Evolutionary conservation across 2,797 vertebrate species (phyloP), one percentile per base, ranked within the genome.

Genomic region (Oryzias sinensis): DNA sequence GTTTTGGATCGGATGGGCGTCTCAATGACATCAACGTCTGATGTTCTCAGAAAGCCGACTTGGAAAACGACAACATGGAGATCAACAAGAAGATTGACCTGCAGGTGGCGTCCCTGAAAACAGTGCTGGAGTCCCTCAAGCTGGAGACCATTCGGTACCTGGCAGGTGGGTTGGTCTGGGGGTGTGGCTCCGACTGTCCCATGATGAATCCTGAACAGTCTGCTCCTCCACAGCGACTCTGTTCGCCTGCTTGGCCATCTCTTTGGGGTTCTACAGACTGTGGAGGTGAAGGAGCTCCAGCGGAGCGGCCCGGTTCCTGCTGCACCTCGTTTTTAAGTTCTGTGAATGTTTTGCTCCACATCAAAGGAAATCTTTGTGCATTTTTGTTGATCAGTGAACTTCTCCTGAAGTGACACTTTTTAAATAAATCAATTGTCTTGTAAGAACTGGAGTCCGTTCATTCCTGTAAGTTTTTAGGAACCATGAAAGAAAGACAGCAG

Each of bases 101-200:
- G 33, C 93, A 98, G 89, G 96, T 98, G 62, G 97, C 97, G 6
- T 98, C 94, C 1, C 90, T 99, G 52, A 99, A 95, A 82, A 98
- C 95, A 0, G 83, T 98, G 14, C 94, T 99, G 88, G 97, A 98
- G 72, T 99, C 97, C 0, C 94, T 96, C 48, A 99, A 98, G 60
- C 93, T 99, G 41, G 93, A 96, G 54, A 99, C 96, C 0, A 67
- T 98, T 25, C 93, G 93, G 24, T 98, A 97, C 77, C 89, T 98
- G 54, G 97, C 97, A 94, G 96, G 96, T 77, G 44, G 5, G 44
- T 4, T 9, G 8, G 44, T 17, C 16, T 44, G 43, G 43, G 43
- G 46, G 14, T 2, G 22, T 0, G n/a, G 44, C 25, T 13, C 33
- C 1, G 33, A 11, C 9, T 37, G 33, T 37, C 33, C 33, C 33